phyloP scores from a whole-genome alignment of 2,797 vertebrate species.

The Poecilia wingei region DNA sequence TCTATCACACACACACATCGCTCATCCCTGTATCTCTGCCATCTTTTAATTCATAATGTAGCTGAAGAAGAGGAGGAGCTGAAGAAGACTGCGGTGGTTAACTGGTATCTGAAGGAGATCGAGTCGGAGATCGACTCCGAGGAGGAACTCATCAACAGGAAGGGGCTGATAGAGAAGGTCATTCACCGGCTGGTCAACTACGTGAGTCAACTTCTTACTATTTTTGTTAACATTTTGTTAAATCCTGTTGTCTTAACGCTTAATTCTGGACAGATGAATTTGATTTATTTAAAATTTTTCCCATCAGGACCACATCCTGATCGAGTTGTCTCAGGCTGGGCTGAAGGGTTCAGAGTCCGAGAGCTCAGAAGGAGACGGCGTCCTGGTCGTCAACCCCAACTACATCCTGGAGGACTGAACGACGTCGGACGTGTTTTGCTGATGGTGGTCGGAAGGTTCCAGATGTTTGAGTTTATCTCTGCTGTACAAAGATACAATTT shows the following conservation, averaged over 20 bases:
- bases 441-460: constrained; percentile 11
- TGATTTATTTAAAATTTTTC: neutral
- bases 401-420: constrained; percentile 91
- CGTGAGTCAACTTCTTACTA: constrained; percentile 78
- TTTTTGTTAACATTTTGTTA: neutral
- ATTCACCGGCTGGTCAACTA: constrained; percentile 94
- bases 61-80: constrained; percentile 91
- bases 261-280: neutral
- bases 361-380: constrained; percentile 84
- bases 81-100: constrained; percentile 91
- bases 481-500: constrained; percentile 43
- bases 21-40: neutral
- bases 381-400: constrained; percentile 97
- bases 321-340: constrained; percentile 89
- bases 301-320: constrained; percentile 93
- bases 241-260: neutral
- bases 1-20: neutral
- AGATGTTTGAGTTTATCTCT: constrained; percentile 35
- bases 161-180: constrained; percentile 96
- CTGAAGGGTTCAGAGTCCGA: constrained; percentile 86
- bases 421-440: constrained; percentile 5
- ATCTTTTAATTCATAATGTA: constrained; percentile 46
- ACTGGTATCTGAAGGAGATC: constrained; percentile 98
- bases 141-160: constrained; percentile 92
- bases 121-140: constrained; percentile 98